A percentile compares a stretch with the other conserved stretches of the same genome.
These are phyloP conservation scores for Symphodus melops DNA, from an alignment of 2,113 vertebrate species.

Conservation along the genomic window DNA sequence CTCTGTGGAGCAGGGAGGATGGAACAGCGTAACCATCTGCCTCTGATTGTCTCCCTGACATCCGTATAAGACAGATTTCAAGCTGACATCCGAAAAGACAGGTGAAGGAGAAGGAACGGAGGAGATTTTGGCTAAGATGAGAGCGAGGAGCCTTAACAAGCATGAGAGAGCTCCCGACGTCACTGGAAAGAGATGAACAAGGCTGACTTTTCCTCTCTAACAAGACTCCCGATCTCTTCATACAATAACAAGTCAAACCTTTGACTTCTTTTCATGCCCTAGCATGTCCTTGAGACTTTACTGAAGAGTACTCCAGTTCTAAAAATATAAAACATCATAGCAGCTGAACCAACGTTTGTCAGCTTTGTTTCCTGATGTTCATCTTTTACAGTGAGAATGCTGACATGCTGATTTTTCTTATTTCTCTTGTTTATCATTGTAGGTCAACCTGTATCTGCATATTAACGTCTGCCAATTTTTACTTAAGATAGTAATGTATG, in stretches of 20 bases:
- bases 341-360: not conserved
- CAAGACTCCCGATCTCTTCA: not conserved
- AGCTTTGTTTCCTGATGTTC: not conserved
- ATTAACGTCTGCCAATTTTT: too few relatives aligned
- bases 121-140: constrained; percentile 3
- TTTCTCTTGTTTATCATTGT: too few relatives aligned
- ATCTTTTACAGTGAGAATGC: too few relatives aligned
- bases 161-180: constrained; percentile 21
- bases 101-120: constrained; percentile 18
- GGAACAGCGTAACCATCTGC: constrained; percentile 19
- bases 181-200: constrained; percentile 15
- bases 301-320: too few relatives aligned
- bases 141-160: constrained; percentile 37
- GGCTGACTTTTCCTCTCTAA: constrained; percentile 3
- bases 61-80: constrained; percentile 38
- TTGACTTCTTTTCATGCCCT: not conserved
- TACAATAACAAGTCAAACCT: constrained; percentile 23
- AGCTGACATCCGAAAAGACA: constrained; percentile 42
- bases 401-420: too few relatives aligned
- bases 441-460: too few relatives aligned
- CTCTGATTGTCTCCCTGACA: constrained; percentile 53
- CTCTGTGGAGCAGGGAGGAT: constrained; percentile 27
- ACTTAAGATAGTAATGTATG: too few relatives aligned
- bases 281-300: too few relatives aligned
- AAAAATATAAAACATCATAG: not conserved